Percentiles rank a stretch among this genome's conserved stretches.
phyloP scores from a whole-genome alignment of 1,140 invertebrate species.

The Arion vulgaris region DNA sequence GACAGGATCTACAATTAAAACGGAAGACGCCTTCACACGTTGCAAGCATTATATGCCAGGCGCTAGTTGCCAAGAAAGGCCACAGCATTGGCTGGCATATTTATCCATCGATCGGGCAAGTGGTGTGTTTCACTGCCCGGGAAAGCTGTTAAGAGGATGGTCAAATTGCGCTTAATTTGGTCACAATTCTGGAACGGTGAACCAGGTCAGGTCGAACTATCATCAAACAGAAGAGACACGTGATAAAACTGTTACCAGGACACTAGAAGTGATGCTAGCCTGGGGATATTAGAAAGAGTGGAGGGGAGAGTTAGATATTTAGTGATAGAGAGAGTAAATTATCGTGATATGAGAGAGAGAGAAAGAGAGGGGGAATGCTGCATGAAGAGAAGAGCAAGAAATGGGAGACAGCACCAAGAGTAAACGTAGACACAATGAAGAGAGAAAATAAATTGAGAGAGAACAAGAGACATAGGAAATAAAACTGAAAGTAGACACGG shows the following conservation, averaged over 20 bases:
- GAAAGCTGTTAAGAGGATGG: constrained; percentile 7
- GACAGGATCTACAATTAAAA: not conserved
- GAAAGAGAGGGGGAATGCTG: not conserved
- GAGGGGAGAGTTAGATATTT: not conserved
- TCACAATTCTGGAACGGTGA: not conserved
- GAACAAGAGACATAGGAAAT: no score
- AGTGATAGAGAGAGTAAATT: not conserved
- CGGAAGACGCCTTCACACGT: not conserved
- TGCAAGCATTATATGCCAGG: not conserved
- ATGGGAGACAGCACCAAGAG: no score
- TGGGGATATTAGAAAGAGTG: no score
- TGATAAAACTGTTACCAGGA: not conserved
- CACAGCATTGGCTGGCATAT: not conserved
- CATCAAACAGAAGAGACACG: not conserved
- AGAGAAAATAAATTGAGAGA: no score
- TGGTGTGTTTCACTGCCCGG: not conserved
- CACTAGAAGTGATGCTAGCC: no score
- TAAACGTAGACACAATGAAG: no score
- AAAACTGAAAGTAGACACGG: no score
- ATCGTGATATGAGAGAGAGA: not conserved
- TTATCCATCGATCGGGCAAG: not conserved
- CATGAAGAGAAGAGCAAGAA: not conserved
- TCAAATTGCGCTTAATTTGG: constrained; percentile 12
- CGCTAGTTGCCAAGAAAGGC: not conserved
- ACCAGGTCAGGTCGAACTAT: not conserved